Evolutionary conservation across 2,888 invertebrate genomes (phyloP).

Genomic region (Adelphocoris suturalis): DNA sequence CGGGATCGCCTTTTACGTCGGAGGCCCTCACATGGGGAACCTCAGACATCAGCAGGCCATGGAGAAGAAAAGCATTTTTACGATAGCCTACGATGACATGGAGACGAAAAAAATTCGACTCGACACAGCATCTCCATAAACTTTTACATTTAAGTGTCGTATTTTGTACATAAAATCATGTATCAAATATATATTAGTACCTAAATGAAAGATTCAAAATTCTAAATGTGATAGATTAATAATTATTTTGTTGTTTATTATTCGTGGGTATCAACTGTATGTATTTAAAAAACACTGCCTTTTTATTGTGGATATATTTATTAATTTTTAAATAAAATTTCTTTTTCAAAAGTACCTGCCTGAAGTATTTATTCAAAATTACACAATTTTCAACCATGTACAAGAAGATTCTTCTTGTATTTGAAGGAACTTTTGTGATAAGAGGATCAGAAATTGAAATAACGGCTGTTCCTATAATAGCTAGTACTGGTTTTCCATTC

Average conservation of each 20-base stretch:
- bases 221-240: conserved; percentile 41
- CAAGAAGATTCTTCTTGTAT: too few species aligned
- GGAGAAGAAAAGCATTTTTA: conserved; percentile 95
- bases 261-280: background rate
- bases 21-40: conserved; percentile 63
- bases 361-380: too few species aligned
- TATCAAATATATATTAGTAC: background rate
- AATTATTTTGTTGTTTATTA: conserved; percentile 11
- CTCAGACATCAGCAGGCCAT: conserved; percentile 79
- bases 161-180: background rate
- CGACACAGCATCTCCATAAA: conserved; percentile 84
- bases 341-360: background rate
- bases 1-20: conserved; percentile 85
- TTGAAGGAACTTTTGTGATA: too few species aligned
- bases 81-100: conserved; percentile 94
- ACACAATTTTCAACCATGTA: too few species aligned
- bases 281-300: conserved; percentile 21
- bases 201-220: conserved; percentile 34
- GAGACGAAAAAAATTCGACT: conserved; percentile 90
- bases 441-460: too few species aligned
- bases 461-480: too few species aligned
- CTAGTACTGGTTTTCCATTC: too few species aligned
- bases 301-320: conserved; percentile 40
- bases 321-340: conserved; percentile 44
- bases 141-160: background rate